Evolutionary conservation across 2,113 vertebrate genomes (phyloP).

Genomic region (Microcebus murinus): DNA sequence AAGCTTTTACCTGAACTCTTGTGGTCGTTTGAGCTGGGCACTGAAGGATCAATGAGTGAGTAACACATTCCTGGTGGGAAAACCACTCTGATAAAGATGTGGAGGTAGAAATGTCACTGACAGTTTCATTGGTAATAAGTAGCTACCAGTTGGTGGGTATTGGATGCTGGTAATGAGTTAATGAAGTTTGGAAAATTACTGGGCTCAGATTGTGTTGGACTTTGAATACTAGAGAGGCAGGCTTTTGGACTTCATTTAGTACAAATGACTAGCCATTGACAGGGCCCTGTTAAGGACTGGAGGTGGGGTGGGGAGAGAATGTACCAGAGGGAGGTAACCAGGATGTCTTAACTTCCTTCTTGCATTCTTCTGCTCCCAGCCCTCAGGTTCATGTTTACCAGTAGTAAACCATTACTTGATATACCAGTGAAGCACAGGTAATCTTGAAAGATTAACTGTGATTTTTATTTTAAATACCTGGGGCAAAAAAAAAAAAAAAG

Average conservation of each 20-base stretch:
- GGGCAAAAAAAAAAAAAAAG: neutral
- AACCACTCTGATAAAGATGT: neutral
- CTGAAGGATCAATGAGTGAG: neutral
- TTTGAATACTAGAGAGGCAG: neutral
- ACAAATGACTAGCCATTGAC: neutral
- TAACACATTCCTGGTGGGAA: neutral
- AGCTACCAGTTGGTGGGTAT: conserved; percentile 1
- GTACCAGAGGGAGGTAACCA: neutral
- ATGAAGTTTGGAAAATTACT: conserved; percentile 37
- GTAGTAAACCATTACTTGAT: neutral
- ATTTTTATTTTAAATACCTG: neutral
- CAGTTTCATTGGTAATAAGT: neutral
- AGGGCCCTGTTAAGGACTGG: neutral
- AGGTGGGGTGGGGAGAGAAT: neutral
- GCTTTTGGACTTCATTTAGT: conserved; percentile 2
- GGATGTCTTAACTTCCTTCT: neutral
- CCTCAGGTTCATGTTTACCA: neutral
- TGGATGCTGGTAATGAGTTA: conserved; percentile 15
- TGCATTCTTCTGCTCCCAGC: neutral
- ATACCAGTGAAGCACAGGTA: neutral
- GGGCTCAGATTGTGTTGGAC: neutral
- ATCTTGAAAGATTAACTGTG: neutral
- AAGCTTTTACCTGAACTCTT: neutral
- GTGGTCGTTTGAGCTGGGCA: neutral
- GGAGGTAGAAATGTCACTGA: neutral